Base-by-base conservation (phyloP, 2,797 vertebrate genomes). In the Microctenopoma lineatum region DNA sequence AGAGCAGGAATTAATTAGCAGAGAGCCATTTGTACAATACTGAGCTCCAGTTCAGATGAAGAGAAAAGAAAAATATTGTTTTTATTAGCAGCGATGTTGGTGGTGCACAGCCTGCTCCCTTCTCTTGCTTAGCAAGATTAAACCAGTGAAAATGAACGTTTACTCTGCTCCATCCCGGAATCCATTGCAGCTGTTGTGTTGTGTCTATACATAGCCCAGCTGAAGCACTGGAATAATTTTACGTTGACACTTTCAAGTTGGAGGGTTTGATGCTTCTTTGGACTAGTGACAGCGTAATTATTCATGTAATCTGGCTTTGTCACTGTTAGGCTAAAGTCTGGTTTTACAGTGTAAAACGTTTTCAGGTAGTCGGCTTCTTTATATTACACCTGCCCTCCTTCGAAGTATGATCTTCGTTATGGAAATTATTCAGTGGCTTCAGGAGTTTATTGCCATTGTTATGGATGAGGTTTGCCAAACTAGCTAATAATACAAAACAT, bases 31-130 rank as follows among this genome's bases (percentile, higher is more conserved):
- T 84, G 89, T 84, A 77, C 64, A 66, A 89, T 83, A 83, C 78
- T 42, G 73, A 81, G 67, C 72, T 36, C 48, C 46, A 58, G 77
- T 51, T 52, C 81, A 92, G 90, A 93, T 92, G 90, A 92, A 93
- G 88, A 87, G 89, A 90, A 89, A 86, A 81, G 87, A 83, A 39
- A 91, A 93, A 92, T 90, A 90, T 92, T 93, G 92, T 92, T 94
- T 93, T 93, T 89, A 93, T 94, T 94, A 93, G 90, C 55, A 4
- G 75, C 90, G 70, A 93, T 92, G 92, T 93, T 92, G 93, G 91
- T 92, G 92, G 92, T 86, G 82, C 85, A 71, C 87, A 88, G 90
- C 90, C 85, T 81, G 84, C 82, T 74, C 83, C 65, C 66, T 76
- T 86, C 84, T 75, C 75, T 85, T 63, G 34, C 72, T 86, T 79